These are phyloP conservation scores for Papilio dardanus DNA, from an alignment of 1,140 invertebrate genomes.

Conservation along the genomic window DNA sequence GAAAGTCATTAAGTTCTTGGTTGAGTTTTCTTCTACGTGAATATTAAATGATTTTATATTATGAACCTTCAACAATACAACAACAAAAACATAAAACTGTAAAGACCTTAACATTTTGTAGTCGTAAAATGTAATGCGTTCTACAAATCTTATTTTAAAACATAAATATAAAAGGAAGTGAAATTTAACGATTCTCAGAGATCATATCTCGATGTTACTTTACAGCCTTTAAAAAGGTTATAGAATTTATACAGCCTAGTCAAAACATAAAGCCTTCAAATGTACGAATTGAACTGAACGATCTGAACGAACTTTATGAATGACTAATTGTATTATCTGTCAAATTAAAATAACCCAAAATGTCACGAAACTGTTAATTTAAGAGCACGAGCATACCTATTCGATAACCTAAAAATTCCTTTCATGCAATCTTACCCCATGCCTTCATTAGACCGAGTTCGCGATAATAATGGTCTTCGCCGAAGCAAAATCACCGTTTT, in stretches of 20 bases:
- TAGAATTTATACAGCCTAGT: background rate
- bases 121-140: constrained; percentile 19
- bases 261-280: background rate
- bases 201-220: constrained; percentile 5
- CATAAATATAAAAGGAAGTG: constrained; percentile 14
- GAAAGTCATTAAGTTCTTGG: background rate
- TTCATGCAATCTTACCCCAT: too few species aligned
- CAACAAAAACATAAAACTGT: constrained; percentile 13
- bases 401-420: too few species aligned
- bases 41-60: background rate
- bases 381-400: too few species aligned
- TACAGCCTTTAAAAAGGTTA: constrained; percentile 8
- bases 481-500: too few species aligned
- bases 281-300: background rate
- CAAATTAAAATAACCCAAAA: too few species aligned
- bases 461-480: too few species aligned
- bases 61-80: constrained; percentile 10
- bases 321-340: too few species aligned
- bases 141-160: constrained; percentile 15
- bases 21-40: background rate
- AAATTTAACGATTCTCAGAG: background rate
- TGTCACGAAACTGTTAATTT: too few species aligned
- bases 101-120: constrained; percentile 23
- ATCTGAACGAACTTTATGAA: background rate
- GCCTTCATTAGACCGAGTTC: too few species aligned